Percentiles rank a stretch among this genome's conserved stretches.
phyloP scores from a whole-genome alignment of 2,797 vertebrate genomes.

The Spondyliosoma cantharus region DNA sequence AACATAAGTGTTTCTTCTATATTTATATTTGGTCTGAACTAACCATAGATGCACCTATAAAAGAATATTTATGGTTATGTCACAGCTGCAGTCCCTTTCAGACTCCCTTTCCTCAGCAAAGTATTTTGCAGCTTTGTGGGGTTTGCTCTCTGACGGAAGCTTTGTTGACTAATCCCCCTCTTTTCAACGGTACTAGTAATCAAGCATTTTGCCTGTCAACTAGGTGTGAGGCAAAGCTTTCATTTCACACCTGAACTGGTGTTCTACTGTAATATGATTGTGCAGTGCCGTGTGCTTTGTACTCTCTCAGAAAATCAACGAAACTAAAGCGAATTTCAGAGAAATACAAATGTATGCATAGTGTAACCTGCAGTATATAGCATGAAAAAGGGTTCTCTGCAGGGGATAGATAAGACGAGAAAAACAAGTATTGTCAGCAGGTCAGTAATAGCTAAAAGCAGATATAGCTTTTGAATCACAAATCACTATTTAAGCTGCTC shows the following conservation, averaged over 20 bases:
- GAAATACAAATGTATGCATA: conserved; percentile 44
- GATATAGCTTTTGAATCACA: conserved; percentile 32
- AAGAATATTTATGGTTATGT: conserved; percentile 23
- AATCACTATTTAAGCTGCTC: not conserved
- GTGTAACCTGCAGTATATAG: conserved; percentile 32
- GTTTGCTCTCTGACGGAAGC: conserved; percentile 46
- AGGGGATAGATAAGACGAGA: conserved; percentile 28
- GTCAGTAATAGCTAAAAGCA: conserved; percentile 25
- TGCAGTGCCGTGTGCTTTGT: conserved; percentile 25
- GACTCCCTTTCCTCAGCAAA: not conserved
- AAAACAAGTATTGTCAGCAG: conserved; percentile 7
- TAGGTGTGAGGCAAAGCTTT: conserved; percentile 57
- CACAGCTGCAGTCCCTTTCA: conserved; percentile 14
- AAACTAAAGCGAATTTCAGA: conserved; percentile 33
- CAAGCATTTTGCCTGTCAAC: conserved; percentile 63
- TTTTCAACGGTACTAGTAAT: conserved; percentile 54
- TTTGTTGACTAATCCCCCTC: conserved; percentile 53
- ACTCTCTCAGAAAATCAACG: conserved; percentile 52
- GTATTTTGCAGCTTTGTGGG: conserved; percentile 39
- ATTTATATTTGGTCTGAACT: not conserved
- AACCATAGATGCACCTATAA: not conserved
- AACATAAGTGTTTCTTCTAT: not conserved
- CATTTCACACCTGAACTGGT: conserved; percentile 63
- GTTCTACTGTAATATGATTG: conserved; percentile 46
- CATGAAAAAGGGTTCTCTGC: conserved; percentile 32